Evolutionary conservation across 2,888 invertebrate species (phyloP), one percentile per base, ranked within the genome.

Genomic region (Pollenia angustigena): DNA sequence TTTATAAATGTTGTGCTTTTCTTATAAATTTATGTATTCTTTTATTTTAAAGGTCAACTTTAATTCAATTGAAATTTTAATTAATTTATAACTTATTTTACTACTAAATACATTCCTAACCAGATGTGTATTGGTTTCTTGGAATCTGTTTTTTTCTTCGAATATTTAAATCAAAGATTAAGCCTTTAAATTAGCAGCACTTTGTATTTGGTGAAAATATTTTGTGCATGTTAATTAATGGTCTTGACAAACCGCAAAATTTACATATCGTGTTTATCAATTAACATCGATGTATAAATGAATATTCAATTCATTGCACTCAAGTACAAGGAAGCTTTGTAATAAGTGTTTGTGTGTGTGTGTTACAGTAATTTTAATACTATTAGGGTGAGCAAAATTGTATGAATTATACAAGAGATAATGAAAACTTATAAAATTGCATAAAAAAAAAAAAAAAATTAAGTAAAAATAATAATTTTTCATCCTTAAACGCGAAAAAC

Each of bases 241-340:
- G 82, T 84, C 66, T 78, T 85, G 75, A 72, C 50, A 81, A 85
- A 87, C 88, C 88, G 46, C 88, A 87, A 81, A 80, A 88, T 88
- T 85, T 87, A 79, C 88, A 88, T 88, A 56, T 56, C 60, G 40
- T 58, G 60, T 81, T 58, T 85, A 83, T 85, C 85, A 88, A 87
- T 88, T 86, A 86, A 80, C 76, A 79, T 76, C 72, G 66, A 44
- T 84, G 64, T 75, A 40, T 12, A n/a, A 58, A 69, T 46, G 62
- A 58, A 69, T 46, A 56, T 75, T 50, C 23, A 66, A 80, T 69
- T 85, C 66, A 80, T 80, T 75, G 79, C 66, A 80, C 75, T 74
- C 80, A 42, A 74, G 12, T 32, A 40, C 40, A 69, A 78, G 58
- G 64, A 16, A 71, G 58, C 40, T 64, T 4, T 58, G 46, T 80